Evolutionary conservation across 2,113 vertebrate species (phyloP).

Genomic region (Proteles cristata): DNA sequence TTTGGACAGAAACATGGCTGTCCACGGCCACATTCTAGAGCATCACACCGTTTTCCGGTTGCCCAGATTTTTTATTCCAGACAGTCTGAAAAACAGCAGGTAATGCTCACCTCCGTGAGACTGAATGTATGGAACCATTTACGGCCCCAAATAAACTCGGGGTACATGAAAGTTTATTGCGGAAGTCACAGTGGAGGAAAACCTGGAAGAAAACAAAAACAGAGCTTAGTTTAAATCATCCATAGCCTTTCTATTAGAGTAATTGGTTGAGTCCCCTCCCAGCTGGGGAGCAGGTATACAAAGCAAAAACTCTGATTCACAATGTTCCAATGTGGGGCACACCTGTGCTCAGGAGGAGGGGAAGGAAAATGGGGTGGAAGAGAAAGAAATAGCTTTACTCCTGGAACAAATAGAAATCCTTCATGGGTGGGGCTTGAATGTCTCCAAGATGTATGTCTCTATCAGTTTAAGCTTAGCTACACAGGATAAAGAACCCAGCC

Average conservation of each 20-base stretch:
- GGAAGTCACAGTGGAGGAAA: neutral
- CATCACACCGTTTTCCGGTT: neutral
- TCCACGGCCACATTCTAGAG: neutral
- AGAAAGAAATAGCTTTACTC: constrained; percentile 44
- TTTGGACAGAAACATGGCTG: neutral
- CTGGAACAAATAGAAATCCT: constrained; percentile 51
- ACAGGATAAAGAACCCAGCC: constrained; percentile 24
- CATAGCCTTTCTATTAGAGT: constrained; percentile 11
- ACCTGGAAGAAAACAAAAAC: constrained; percentile 44
- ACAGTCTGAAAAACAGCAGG: constrained; percentile 11
- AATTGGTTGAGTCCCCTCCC: neutral
- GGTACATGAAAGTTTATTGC: constrained; percentile 15
- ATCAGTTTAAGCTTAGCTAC: neutral
- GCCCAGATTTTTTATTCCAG: neutral
- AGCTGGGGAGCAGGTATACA: constrained; percentile 17
- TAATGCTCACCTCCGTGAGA: neutral
- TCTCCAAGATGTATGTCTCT: constrained; percentile 34
- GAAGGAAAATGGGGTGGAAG: neutral
- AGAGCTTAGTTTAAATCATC: constrained; percentile 45
- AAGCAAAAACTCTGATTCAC: constrained; percentile 43
- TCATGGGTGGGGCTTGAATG: neutral
- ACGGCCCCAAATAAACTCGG: constrained; percentile 30
- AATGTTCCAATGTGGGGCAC: constrained; percentile 9
- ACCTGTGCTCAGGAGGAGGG: neutral
- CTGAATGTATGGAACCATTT: neutral